Evolutionary conservation across 2,797 vertebrate genomes (phyloP).

Genomic region (Darevskia mixta): DNA sequence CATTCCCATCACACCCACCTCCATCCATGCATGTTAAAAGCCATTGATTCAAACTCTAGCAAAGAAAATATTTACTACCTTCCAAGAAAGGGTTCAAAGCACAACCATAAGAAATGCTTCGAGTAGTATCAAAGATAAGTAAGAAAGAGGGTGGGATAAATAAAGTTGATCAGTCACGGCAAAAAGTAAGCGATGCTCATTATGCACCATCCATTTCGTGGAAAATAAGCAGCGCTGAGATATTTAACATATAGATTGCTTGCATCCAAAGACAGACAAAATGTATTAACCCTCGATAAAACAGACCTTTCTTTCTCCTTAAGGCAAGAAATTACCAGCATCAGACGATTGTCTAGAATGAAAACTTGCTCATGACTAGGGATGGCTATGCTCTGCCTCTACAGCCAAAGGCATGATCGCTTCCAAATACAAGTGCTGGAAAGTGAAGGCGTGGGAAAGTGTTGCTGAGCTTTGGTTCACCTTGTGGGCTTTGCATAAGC

Average conservation of each 20-base stretch:
- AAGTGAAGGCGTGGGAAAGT: too few relatives aligned
- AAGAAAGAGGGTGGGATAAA: slow-evolving; percentile 4
- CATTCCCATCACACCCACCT: neutral
- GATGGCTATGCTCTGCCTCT: too few relatives aligned
- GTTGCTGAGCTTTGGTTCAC: too few relatives aligned
- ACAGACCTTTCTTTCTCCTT: neutral
- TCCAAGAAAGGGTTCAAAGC: neutral
- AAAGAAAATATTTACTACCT: slow-evolving; percentile 21
- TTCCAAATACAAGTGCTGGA: too few relatives aligned
- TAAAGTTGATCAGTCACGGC: neutral
- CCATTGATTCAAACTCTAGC: slow-evolving; percentile 15
- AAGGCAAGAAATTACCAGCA: neutral
- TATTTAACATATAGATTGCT: slow-evolving; percentile 46
- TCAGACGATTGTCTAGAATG: neutral
- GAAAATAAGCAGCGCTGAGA: slow-evolving; percentile 12
- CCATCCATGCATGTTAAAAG: neutral
- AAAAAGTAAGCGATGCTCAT: neutral
- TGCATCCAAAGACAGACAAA: slow-evolving; percentile 10
- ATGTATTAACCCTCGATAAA: neutral
- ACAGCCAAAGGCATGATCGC: too few relatives aligned
- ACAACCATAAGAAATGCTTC: neutral
- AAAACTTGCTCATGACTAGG: too few relatives aligned
- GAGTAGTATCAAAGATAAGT: slow-evolving; percentile 1
- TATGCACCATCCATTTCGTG: neutral
- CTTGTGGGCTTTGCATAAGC: too few relatives aligned